Evolutionary conservation across 2,888 invertebrate genomes (phyloP), one percentile per base, ranked within the genome.

Genomic region (Lasius platythorax): DNA sequence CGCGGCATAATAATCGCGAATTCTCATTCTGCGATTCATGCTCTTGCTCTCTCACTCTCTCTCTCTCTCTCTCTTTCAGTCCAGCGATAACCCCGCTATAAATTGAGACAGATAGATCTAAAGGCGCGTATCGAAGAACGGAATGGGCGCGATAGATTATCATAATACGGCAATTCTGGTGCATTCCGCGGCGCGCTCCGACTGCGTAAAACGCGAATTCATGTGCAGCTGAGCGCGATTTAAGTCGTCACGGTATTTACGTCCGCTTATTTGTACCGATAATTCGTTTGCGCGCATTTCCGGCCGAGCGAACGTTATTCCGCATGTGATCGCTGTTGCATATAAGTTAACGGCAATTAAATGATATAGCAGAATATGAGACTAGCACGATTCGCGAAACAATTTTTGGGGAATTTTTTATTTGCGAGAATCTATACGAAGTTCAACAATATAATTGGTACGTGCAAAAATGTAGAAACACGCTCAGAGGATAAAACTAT

Each of bases 121-220:
- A 84, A 88, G 67, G 58, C 73, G 67, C 61, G 83, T 43, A 79
- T 75, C 56, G 63, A 43, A 67, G 37, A 30, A 72, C n/a, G 82
- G 70, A 85, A 88, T 87, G 75, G 82, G 56, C 87, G 86, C 88
- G 86, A 88, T 83, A 82, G 61, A 92, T 92, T 93, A 92, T 91
- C 92, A 92, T 93, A 93, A 93, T 92, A 89, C 84, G 58, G 66
- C 87, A 87, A 92, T 93, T 92, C 84, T 82, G 86, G 86, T 87
- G 91, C 88, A 90, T 90, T 90, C 88, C 83, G 85, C 82, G 87
- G 82, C 84, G 83, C 33, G 67, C 18, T 43, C 18, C 50, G 64
- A 67, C 37, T 40, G 43, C 87, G 87, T 89, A 85, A 87, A 91
- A 87, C 82, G 83, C 82, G 85, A 87, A 90, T 89, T 88, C 88